These are phyloP conservation scores for Osedax frankpressi DNA, from an alignment of 2,888 invertebrate species.

Conservation along the genomic window DNA sequence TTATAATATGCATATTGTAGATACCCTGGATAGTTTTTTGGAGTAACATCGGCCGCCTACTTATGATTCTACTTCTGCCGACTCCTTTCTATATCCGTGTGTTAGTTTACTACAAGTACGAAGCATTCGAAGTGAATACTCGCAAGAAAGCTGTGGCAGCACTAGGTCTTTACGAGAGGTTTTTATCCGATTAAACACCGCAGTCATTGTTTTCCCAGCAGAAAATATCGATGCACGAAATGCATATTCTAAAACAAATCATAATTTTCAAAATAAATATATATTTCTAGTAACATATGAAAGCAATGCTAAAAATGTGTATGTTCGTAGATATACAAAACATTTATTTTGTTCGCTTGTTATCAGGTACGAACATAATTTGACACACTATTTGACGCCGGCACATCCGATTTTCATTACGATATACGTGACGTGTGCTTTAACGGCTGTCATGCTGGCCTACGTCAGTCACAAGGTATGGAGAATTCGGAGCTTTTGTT, in stretches of 20 bases:
- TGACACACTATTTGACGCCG: conserved; percentile 38
- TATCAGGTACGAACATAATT: conserved; percentile 32
- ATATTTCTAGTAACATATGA: no score
- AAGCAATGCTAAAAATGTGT: no score
- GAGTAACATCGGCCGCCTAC: conserved; percentile 30
- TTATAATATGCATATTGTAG: not conserved
- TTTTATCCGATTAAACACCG: no score
- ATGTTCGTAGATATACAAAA: not conserved
- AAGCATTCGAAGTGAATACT: conserved; percentile 33
- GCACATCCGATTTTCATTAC: conserved; percentile 36
- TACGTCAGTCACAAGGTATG: conserved; percentile 28
- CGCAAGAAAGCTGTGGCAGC: conserved; percentile 27
- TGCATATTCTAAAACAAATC: no score
- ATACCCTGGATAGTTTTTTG: conserved; percentile 27
- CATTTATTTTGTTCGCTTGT: no score
- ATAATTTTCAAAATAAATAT: no score
- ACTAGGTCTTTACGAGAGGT: conserved; percentile 26
- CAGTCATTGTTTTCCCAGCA: no score
- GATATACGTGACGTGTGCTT: conserved; percentile 35
- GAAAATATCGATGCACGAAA: no score
- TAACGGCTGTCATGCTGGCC: conserved; percentile 33
- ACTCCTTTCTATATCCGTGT: conserved; percentile 38
- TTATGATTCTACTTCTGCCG: conserved; percentile 35
- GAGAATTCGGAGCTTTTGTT: no score
- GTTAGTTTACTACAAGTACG: conserved; percentile 37